Percentiles rank a stretch among this genome's conserved stretches.
Conservation (phyloP, 2,797 vertebrate species). For the Selene dorsalis region DNA sequence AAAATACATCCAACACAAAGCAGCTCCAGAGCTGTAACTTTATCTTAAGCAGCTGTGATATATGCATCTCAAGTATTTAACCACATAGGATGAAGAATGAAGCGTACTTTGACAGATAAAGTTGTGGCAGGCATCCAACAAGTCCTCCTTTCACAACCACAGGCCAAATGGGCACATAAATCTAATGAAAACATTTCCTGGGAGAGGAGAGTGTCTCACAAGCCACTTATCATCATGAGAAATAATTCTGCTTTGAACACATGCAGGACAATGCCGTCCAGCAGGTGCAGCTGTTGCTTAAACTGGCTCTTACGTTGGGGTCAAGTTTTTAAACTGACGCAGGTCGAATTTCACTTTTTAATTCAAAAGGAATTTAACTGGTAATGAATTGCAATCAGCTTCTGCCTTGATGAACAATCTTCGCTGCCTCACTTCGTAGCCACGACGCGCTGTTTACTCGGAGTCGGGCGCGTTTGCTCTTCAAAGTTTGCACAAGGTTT, state of each 20-base stretch:
- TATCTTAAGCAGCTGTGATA: constrained; percentile 18
- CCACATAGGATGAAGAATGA: constrained; percentile 19
- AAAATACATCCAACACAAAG: neutral
- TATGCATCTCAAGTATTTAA: constrained; percentile 7
- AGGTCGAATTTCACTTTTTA: constrained; percentile 3
- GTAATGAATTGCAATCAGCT: neutral
- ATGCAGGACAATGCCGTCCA: neutral
- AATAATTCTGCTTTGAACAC: constrained; percentile 15
- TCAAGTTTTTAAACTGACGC: constrained; percentile 4
- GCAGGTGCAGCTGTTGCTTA: constrained; percentile 22
- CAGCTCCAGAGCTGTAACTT: neutral
- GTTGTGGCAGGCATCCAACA: constrained; percentile 20
- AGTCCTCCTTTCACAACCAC: constrained; percentile 10
- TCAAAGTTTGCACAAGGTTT: constrained; percentile 43
- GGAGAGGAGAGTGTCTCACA: constrained; percentile 6
- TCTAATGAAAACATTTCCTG: constrained; percentile 18
- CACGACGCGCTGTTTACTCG: constrained; percentile 4
- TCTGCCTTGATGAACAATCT: neutral
- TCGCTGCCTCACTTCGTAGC: neutral
- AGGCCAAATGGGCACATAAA: constrained; percentile 21
- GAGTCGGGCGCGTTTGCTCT: constrained; percentile 31
- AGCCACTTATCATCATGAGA: constrained; percentile 20
- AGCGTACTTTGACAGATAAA: constrained; percentile 5
- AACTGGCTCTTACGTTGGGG: neutral
- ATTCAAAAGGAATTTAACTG: neutral